Conservation (phyloP, 2,888 invertebrate genomes). For the Deilephila elpenor region DNA sequence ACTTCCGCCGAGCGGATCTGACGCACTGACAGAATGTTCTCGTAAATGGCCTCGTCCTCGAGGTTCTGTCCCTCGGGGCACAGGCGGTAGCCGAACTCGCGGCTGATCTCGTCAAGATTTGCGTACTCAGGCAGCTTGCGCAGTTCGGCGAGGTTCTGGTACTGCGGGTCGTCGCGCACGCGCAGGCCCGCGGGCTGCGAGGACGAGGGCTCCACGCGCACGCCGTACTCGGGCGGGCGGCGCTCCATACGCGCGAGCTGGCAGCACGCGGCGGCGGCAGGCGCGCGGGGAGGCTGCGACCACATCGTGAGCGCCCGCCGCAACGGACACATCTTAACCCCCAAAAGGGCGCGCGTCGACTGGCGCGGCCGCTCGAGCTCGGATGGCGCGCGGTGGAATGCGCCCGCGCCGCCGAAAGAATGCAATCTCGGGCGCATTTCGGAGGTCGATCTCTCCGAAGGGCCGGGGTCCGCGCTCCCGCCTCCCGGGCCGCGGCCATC, state of each 20-base stretch:
- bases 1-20: conserved; percentile 81
- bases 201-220: conserved; percentile 73
- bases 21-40: conserved; percentile 81
- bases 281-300: conserved; percentile 80
- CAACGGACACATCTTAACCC: conserved; percentile 84
- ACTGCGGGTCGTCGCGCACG: conserved; percentile 78
- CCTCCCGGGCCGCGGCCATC: conserved; percentile 79
- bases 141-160: conserved; percentile 78
- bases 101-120: conserved; percentile 80
- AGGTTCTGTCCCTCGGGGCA: conserved; percentile 83
- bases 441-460: conserved; percentile 84
- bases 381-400: conserved; percentile 83
- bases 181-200: conserved; percentile 67
- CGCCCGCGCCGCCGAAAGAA: conserved; percentile 85
- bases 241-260: conserved; percentile 77
- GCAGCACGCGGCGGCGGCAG: conserved; percentile 65
- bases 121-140: conserved; percentile 81
- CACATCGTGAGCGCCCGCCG: conserved; percentile 83
- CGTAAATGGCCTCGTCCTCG: conserved; percentile 82
- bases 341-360: conserved; percentile 84
- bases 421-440: conserved; percentile 85
- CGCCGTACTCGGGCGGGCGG: conserved; percentile 73
- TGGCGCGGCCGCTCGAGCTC: conserved; percentile 80
- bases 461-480: conserved; percentile 78
- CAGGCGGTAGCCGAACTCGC: conserved; percentile 80